Conservation (phyloP, 2,113 vertebrate species). For the Garra rufa region DNA sequence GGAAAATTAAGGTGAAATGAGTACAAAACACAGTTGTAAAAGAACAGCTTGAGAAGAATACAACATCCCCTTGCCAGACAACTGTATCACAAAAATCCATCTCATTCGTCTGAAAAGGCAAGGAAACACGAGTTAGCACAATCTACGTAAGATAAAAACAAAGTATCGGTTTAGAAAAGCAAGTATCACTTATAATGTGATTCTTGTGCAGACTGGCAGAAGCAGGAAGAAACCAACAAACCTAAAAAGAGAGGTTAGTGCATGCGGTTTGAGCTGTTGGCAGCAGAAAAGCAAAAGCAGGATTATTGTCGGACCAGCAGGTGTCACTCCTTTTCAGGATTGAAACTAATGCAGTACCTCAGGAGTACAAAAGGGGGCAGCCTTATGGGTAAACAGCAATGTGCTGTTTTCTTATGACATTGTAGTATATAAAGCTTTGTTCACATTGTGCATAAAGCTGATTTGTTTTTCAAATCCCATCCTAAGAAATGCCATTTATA, state of each 20-base stretch:
- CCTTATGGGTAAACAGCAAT: not conserved
- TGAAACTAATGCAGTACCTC: conserved; percentile 26
- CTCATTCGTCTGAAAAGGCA: conserved; percentile 5
- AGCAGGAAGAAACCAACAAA: conserved; percentile 16
- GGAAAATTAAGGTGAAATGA: not conserved
- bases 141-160: not conserved
- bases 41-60: conserved; percentile 16
- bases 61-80: not conserved
- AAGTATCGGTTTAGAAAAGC: conserved; percentile 12
- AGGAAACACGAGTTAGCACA: not conserved
- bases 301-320: conserved; percentile 71
- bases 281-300: conserved; percentile 43
- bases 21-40: not conserved
- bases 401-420: not conserved
- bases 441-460: not conserved
- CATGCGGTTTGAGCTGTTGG: conserved; percentile 39
- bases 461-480: not conserved
- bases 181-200: not conserved
- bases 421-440: not conserved
- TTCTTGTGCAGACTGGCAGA: not conserved
- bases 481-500: not conserved
- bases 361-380: conserved; percentile 15
- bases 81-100: not conserved
- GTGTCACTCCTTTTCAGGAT: conserved; percentile 65
- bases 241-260: conserved; percentile 37